Evolutionary conservation across 2,797 vertebrate genomes (phyloP), one percentile per base, ranked within the genome.

Genomic region (Trematomus bernacchii): DNA sequence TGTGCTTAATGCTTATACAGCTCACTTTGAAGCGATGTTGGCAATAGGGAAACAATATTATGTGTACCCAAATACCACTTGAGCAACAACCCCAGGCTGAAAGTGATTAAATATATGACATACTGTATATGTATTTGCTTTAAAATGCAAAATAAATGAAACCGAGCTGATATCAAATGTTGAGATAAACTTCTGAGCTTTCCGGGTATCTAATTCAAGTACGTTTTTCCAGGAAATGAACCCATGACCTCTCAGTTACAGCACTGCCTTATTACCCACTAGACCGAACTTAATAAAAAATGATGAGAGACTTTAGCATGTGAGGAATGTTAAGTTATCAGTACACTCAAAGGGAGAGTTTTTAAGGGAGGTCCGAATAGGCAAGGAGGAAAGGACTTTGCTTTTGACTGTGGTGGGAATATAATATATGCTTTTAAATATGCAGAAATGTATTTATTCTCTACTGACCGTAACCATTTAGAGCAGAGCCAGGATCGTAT

Each of bases 401-500:
- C 33, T 71, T 5, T 10, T 40, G 19, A 66, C 10, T 47, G 23
- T 72, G 14, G n/a, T 21, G 30, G 30, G n/a, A 58, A 62, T 14
- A 60, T 16, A 21, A 53, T 10, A 16, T 33, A 63, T 0, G 19
- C 30, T 27, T 76, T 72, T 53, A 18, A 68, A 68, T 3, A 18
- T 48, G 40, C 10, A 50, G 10, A 43, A 59, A 55, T 37, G 1
- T 55, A 21, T 40, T 27, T 19, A 14, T 55, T 42, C 9, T 16
- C 13, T n/a, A 93, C 97, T 91, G 92, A 99, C 98, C 97, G 95
- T 79, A 97, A 84, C 97, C 97, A 99, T 90, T 97, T 97, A 85
- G 95, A 95, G 87, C 94, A 96, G 83, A 99, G 94, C 97, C 97
- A 99, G 1, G 92, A 93, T 71, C 95, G 96, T 75, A 99, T 95